These are phyloP conservation scores for Sabatieria punctata DNA, from an alignment of 2,888 invertebrate genomes.

Conservation along the genomic window DNA sequence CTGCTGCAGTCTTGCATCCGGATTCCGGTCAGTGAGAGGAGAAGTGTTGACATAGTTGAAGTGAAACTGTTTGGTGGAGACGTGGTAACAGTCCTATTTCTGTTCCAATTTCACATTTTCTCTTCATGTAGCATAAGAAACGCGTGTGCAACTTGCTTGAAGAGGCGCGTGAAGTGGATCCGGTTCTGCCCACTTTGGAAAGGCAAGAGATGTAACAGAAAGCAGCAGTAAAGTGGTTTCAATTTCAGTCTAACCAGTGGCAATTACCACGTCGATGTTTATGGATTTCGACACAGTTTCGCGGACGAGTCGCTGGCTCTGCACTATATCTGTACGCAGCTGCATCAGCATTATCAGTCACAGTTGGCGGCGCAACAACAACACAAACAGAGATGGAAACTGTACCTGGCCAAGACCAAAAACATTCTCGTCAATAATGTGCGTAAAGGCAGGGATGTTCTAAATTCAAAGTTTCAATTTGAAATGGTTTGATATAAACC, in stretches of 20 bases:
- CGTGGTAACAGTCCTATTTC: slow-evolving; percentile 26
- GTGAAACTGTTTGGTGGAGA: slow-evolving; percentile 38
- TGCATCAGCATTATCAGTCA: slow-evolving; percentile 34
- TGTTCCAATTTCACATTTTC: neutral
- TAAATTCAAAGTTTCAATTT: no score
- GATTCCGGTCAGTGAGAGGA: slow-evolving; percentile 35
- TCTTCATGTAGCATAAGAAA: slow-evolving; percentile 35
- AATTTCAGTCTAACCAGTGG: slow-evolving; percentile 27
- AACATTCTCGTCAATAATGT: slow-evolving; percentile 13
- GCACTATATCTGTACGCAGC: slow-evolving; percentile 40
- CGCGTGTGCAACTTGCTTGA: slow-evolving; percentile 34
- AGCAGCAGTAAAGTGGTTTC: neutral
- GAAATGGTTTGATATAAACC: no score
- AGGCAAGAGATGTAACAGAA: slow-evolving; percentile 23
- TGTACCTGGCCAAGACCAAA: slow-evolving; percentile 27
- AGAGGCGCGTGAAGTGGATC: slow-evolving; percentile 37
- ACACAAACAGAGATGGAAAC: slow-evolving; percentile 34
- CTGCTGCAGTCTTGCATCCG: slow-evolving; percentile 39
- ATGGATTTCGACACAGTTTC: slow-evolving; percentile 39
- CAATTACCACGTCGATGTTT: slow-evolving; percentile 38
- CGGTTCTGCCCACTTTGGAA: slow-evolving; percentile 38
- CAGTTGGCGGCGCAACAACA: slow-evolving; percentile 28
- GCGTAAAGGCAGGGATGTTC: neutral
- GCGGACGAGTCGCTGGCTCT: slow-evolving; percentile 35
- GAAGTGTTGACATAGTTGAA: slow-evolving; percentile 34